Conservation (phyloP, 2,888 invertebrate genomes). For the Aricia artaxerxes region DNA sequence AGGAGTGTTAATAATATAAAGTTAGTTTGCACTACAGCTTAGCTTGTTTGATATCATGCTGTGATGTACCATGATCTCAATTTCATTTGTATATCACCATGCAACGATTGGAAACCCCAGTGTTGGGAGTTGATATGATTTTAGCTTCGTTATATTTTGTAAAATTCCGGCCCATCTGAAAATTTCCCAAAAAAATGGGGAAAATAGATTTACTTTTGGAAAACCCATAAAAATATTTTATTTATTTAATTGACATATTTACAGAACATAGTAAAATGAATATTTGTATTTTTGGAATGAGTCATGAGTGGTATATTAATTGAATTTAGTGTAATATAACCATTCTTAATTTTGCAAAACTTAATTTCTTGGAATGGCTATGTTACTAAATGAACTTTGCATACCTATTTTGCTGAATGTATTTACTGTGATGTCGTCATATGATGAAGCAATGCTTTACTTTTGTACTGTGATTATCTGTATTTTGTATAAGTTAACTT, state of each 20-base stretch:
- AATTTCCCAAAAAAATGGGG: not conserved
- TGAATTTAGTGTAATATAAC: slow-evolving; percentile 14
- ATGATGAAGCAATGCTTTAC: slow-evolving; percentile 77
- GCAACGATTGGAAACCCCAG: slow-evolving; percentile 23
- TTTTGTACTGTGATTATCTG: slow-evolving; percentile 78
- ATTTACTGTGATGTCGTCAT: slow-evolving; percentile 75
- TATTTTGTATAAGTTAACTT: slow-evolving; percentile 64
- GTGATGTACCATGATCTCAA: slow-evolving; percentile 51
- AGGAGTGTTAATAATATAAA: not conserved
- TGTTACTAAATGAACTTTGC: slow-evolving; percentile 34
- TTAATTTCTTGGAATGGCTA: slow-evolving; percentile 9
- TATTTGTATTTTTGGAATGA: not conserved
- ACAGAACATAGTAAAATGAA: not conserved
- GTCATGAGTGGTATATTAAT: not conserved
- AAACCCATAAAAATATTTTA: not conserved
- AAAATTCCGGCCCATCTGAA: not conserved
- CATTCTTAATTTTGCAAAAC: slow-evolving; percentile 28
- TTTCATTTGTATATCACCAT: slow-evolving; percentile 42
- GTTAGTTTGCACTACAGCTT: not conserved
- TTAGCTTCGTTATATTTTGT: not conserved
- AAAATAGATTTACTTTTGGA: not conserved
- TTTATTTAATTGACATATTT: not conserved
- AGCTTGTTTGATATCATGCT: slow-evolving; percentile 39
- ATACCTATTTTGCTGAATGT: slow-evolving; percentile 58
- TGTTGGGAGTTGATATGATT: not conserved